Evolutionary conservation across 2,888 invertebrate species (phyloP), one percentile per base, ranked within the genome.

Genomic region (Limnephilus marmoratus): DNA sequence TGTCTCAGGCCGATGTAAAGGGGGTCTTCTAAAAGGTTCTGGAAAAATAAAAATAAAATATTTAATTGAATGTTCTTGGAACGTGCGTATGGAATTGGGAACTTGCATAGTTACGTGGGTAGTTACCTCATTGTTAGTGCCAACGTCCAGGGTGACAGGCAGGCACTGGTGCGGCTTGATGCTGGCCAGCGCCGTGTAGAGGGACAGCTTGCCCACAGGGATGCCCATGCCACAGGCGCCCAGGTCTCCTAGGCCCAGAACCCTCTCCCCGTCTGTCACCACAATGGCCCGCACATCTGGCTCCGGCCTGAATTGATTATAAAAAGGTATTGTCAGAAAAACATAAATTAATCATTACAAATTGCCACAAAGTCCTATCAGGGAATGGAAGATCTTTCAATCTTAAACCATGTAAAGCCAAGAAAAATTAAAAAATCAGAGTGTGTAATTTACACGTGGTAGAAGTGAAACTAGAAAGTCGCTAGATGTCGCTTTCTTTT

Each of bases 141-240:
- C 99, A 12, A 99, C 99, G 95, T 99, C 99, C 94, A 99, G 97
- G 34, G 98, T 97, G 94, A 99, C 98, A 1, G 99, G 99, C 93
- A 99, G 96, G 95, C 99, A 99, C 95, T 99, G 98, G 94, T 98
- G 98, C 0, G 99, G 99, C 94, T 98, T 98, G 94, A 99, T 99
- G n/a, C 99, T 99, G 37, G 99, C 99, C 94, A 99, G 96, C 0
- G 99, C 99, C 0, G 99, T 99, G 95, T 99, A 99, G 81, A 99
- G 96, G 0, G 99, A 97, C 93, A 99, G 96, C 95, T 99, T 99
- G 37, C 99, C 99, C 15, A 99, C 99, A 0, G 99, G 99, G 94
- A 99, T 99, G 92, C 99, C 99, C 99, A 99, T 99, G 41, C 99
- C 99, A 94, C 98, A 98, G 1, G 99, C 99, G 0, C 99, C 99